Evolutionary conservation across 2,888 invertebrate species (phyloP).

Genomic region (Papilio demoleus): DNA sequence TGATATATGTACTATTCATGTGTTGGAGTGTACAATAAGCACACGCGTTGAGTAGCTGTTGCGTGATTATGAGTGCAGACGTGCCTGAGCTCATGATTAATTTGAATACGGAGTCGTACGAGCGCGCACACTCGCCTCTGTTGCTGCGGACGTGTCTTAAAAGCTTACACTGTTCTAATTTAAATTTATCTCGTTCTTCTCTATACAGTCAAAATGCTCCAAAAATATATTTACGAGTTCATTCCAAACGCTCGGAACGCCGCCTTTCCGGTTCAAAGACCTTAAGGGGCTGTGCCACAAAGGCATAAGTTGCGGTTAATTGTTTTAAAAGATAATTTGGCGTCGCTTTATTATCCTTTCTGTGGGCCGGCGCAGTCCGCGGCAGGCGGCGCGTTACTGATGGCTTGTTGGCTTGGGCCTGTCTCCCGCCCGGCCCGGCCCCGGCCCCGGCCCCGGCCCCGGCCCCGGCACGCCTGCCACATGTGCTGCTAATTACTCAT

Average conservation of each 20-base stretch:
- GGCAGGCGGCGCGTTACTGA: slow-evolving; percentile 67
- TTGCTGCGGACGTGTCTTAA: slow-evolving; percentile 15
- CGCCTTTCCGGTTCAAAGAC: slow-evolving; percentile 7
- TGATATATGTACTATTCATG: not conserved
- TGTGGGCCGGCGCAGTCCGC: slow-evolving; percentile 58
- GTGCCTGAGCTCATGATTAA: slow-evolving; percentile 15
- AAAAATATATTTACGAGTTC: slow-evolving; percentile 3
- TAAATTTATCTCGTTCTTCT: slow-evolving; percentile 15
- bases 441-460: slow-evolving; percentile 48
- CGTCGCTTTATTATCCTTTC: slow-evolving; percentile 71
- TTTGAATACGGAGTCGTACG: slow-evolving; percentile 14
- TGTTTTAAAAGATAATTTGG: slow-evolving; percentile 79
- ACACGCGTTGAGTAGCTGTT: not conserved
- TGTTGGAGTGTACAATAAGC: not conserved
- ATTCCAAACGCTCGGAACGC: not conserved
- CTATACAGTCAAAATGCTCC: not conserved
- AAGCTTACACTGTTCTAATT: slow-evolving; percentile 16
- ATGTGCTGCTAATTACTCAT: slow-evolving; percentile 75
- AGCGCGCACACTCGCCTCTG: not conserved
- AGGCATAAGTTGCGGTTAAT: slow-evolving; percentile 72
- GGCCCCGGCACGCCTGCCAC: slow-evolving; percentile 54
- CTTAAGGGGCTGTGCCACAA: slow-evolving; percentile 45
- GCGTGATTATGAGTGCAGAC: slow-evolving; percentile 6
- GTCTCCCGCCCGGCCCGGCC: slow-evolving; percentile 46
- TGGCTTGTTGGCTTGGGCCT: slow-evolving; percentile 52